Base-by-base conservation (phyloP, 2,888 invertebrate species). In the Sesia apiformis region DNA sequence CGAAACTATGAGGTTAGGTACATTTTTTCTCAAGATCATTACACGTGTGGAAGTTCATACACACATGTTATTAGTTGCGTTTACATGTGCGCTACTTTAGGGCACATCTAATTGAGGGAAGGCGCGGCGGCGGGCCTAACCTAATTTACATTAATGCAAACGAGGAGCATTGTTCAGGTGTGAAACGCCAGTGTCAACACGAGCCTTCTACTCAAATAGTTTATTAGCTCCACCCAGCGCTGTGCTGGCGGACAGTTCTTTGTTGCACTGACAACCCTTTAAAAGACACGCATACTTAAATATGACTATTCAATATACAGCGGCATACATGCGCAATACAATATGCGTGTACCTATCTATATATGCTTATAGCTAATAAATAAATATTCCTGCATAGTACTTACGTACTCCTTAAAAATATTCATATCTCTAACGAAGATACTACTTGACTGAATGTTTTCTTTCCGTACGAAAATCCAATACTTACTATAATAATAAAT, bases 91-190 rank as follows among this genome's bases (percentile, higher is more conserved):
- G 81, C 84, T 81, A 82, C 81, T 84, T 84, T 81, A 73, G 81
- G 81, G 78, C 69, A 74, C 81, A 70, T 87, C 87, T 89, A 88
- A 89, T 87, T 87, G 87, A 84, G 84, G 72, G 86, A 85, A 84
- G 87, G 86, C 82, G 73, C 70, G 66, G 68, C 69, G 56, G 52
- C 42, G 41, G 67, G 66, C 82, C 83, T 88, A 86, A 85, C 87
- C 87, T 87, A 89, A 89, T 89, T 89, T 88, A 89, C 87, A 89
- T 88, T 87, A 87, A 89, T 88, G 88, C 84, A 88, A 89, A 89
- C 88, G 88, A 88, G 87, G 66, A 81, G 86, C 87, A 87, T 88
- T 89, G 88, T 88, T 87, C 88, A 87, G 87, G 88, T 89, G 88
- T 86, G 85, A 89, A 88, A 84, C 84, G 82, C 82, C 81, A 87